These are phyloP conservation scores for Drosophila eohydei DNA, from an alignment of 2,888 invertebrate species.

Conservation along the genomic window DNA sequence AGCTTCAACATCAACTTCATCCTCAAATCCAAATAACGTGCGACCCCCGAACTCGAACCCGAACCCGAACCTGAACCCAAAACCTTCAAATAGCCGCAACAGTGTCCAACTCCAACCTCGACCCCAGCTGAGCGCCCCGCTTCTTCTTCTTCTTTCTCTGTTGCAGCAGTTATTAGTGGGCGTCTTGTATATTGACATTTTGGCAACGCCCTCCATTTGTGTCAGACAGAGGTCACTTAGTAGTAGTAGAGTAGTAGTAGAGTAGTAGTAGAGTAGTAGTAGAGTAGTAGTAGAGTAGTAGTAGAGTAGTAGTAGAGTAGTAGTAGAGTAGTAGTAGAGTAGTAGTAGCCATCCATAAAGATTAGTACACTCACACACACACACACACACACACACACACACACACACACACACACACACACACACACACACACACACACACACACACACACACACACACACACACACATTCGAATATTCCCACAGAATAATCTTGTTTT, in stretches of 20 bases:
- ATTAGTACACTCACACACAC: constrained; percentile 12
- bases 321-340: background rate
- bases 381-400: background rate
- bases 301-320: background rate
- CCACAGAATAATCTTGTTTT: constrained; percentile 50
- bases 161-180: constrained; percentile 31
- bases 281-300: background rate
- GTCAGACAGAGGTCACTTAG: background rate
- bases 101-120: constrained; percentile 7
- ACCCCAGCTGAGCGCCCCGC: constrained; percentile 22
- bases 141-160: background rate
- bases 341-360: constrained; percentile 46
- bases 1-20: constrained; percentile 6
- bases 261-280: background rate
- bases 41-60: constrained; percentile 7
- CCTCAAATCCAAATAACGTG: constrained; percentile 7
- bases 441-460: background rate
- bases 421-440: too few relatives aligned
- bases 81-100: background rate
- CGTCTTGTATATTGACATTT: constrained; percentile 68
- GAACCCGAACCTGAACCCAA: background rate
- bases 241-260: background rate
- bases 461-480: background rate
- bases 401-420: background rate
- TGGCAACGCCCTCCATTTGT: constrained; percentile 67